Base-by-base conservation (phyloP, 2,797 vertebrate species). In the Buphagus erythrorhynchus region DNA sequence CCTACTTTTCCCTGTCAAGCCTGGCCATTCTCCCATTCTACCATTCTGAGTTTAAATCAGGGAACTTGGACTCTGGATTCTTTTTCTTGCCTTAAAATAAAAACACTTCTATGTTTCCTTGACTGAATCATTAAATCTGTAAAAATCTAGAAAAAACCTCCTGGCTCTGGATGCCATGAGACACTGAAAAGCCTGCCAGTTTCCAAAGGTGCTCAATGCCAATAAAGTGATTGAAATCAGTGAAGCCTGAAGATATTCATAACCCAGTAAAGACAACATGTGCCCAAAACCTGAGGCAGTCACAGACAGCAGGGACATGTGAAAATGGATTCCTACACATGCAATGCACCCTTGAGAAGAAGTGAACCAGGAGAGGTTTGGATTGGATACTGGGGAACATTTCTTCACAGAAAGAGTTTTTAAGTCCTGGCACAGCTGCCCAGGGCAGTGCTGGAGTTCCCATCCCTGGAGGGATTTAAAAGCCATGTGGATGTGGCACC, bases 221-320 rank as follows among this genome's bases (percentile, higher is more conserved):
- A 86, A 55, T 12, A 76, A 66, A 55, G 5, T 62, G 40, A 12
- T 69, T 72, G 54, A 63, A 93, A 77, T 36, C 49, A 77, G 42
- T 55, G 68, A 75, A 84, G 42, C 31, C 45, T 88, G 57, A n/a
- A 90, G 76, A 57, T 46, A 61, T 33, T 88, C 31, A 61, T 36
- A 86, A 29, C 11, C 7, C 33, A 62, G 12, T 4, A 51, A 68
- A 83, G 14, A 31, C 40, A 85, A 45, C 0, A 2, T 17, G 24
- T 49, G n/a, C 29, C 42, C 45, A 1, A 59, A 81, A 80, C 35
- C 5, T 9, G 61, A 65, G 57, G 48, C 26, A n/a, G 21, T 26
- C 61, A 11, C 1, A 38, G 45, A 33, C 9, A 58, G 13, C 3
- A 11, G 31, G 26, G 29, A 62, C 8, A 13, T 17, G 54, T 43